Evolutionary conservation across 92 coral and sea anemone species (phyloP).

Genomic region (Zoanthus sociatus): DNA sequence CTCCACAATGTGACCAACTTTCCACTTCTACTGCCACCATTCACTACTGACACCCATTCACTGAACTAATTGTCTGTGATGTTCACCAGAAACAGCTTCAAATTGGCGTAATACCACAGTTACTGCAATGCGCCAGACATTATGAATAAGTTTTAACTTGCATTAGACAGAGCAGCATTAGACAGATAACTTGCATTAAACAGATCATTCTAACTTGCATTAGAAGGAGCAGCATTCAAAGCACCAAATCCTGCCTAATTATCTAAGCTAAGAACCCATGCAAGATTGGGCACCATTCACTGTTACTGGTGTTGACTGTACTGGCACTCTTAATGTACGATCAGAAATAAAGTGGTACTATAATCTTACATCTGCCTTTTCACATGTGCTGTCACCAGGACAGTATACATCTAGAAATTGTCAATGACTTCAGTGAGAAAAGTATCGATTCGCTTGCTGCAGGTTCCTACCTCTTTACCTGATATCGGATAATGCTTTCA

Average conservation of each 20-base stretch:
- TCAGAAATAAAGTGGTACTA: background rate
- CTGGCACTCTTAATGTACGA: slow-evolving; percentile 55
- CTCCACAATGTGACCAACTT: slow-evolving; percentile 44
- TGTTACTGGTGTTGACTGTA: slow-evolving; percentile 71
- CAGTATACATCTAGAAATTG: slow-evolving; percentile 47
- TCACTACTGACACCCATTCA: slow-evolving; percentile 34
- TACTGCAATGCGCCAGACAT: slow-evolving; percentile 55
- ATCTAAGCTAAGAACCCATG: slow-evolving; percentile 61
- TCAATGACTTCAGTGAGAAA: background rate
- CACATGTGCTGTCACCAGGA: slow-evolving; percentile 43
- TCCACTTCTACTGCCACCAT: slow-evolving; percentile 55
- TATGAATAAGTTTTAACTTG: slow-evolving; percentile 47
- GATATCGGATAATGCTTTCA: slow-evolving; percentile 73
- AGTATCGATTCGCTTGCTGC: slow-evolving; percentile 42
- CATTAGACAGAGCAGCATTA: slow-evolving; percentile 31
- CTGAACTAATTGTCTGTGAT: slow-evolving; percentile 44
- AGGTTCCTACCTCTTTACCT: slow-evolving; percentile 6
- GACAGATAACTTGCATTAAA: slow-evolving; percentile 4
- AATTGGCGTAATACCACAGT: slow-evolving; percentile 60
- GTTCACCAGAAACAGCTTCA: slow-evolving; percentile 59
- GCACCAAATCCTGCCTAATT: slow-evolving; percentile 43
- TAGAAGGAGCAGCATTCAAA: slow-evolving; percentile 33
- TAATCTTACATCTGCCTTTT: slow-evolving; percentile 60
- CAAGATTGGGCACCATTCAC: slow-evolving; percentile 56
- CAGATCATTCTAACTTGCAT: slow-evolving; percentile 58